Evolutionary conservation across 2,888 invertebrate genomes (phyloP).

Genomic region (Subacronicta megacephala): DNA sequence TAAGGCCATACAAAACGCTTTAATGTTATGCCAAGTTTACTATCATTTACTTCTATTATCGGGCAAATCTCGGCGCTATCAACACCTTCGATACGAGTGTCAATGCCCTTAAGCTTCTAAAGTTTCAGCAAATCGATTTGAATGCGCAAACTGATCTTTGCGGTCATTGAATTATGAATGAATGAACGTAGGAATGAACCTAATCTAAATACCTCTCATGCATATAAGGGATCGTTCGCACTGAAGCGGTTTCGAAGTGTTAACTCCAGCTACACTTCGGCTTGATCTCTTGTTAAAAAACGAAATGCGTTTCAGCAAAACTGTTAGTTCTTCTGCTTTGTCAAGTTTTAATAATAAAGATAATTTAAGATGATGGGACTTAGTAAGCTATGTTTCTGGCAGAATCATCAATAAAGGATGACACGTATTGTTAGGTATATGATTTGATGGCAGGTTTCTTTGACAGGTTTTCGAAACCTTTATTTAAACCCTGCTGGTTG

Average conservation of each 20-base stretch:
- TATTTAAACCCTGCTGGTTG: too few species aligned
- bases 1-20: background rate
- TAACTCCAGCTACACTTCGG: too few species aligned
- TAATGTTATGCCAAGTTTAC: background rate
- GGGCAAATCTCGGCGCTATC: constrained; percentile 9
- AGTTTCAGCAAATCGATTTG: constrained; percentile 38
- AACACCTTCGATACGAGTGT: constrained; percentile 9
- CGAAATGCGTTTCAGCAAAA: too few species aligned
- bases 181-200: constrained; percentile 34
- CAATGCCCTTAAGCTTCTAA: constrained; percentile 33
- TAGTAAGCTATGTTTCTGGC: too few species aligned
- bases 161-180: constrained; percentile 45
- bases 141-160: constrained; percentile 31
- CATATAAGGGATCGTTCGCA: constrained; percentile 5
- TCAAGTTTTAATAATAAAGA: too few species aligned
- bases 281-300: too few species aligned
- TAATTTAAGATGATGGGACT: too few species aligned
- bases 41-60: background rate
- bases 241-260: background rate
- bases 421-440: too few species aligned
- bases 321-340: too few species aligned
- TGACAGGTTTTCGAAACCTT: too few species aligned
- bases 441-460: too few species aligned
- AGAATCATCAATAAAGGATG: too few species aligned
- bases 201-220: constrained; percentile 33